Evolutionary conservation across 2,888 invertebrate genomes (phyloP).

Genomic region (Hesperia comma): DNA sequence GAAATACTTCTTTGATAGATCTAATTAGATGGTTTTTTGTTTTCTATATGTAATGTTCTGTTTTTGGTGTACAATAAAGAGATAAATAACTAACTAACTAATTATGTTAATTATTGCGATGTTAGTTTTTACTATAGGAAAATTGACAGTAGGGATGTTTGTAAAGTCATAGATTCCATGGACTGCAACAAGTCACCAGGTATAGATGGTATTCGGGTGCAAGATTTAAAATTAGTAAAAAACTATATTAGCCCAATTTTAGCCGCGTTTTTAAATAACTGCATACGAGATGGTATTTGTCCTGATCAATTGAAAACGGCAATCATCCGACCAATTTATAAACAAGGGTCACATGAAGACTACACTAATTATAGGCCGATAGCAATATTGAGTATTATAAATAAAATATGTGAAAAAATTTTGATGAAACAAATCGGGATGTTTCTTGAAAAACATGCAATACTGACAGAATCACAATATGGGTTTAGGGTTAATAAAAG

Average conservation of each 20-base stretch:
- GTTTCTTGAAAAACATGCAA: constrained; percentile 26
- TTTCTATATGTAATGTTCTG: too few species aligned
- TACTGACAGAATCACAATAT: constrained; percentile 29
- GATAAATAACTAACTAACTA: too few species aligned
- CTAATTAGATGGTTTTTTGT: too few species aligned
- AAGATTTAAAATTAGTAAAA: constrained; percentile 34
- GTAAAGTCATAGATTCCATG: constrained; percentile 23
- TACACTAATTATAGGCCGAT: constrained; percentile 39
- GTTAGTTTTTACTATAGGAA: constrained; percentile 9
- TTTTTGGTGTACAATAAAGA: too few species aligned
- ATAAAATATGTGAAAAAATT: constrained; percentile 37
- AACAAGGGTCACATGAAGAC: constrained; percentile 35
- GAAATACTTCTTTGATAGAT: constrained; percentile 16
- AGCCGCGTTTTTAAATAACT: constrained; percentile 27
- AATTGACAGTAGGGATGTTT: background rate
- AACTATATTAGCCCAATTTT: constrained; percentile 23
- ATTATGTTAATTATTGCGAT: background rate
- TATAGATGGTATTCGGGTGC: constrained; percentile 27
- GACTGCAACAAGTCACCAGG: constrained; percentile 35
- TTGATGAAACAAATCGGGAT: constrained; percentile 18
- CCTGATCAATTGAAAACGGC: constrained; percentile 32
- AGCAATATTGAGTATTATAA: constrained; percentile 31
- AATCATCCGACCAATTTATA: constrained; percentile 36
- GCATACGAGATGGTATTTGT: constrained; percentile 5
- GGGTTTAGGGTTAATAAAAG: constrained; percentile 39